A percentile compares a stretch with the other conserved stretches of the same genome.
These are phyloP conservation scores for Drosophila austrosaltans DNA, from an alignment of 2,888 invertebrate genomes.

Conservation along the genomic window DNA sequence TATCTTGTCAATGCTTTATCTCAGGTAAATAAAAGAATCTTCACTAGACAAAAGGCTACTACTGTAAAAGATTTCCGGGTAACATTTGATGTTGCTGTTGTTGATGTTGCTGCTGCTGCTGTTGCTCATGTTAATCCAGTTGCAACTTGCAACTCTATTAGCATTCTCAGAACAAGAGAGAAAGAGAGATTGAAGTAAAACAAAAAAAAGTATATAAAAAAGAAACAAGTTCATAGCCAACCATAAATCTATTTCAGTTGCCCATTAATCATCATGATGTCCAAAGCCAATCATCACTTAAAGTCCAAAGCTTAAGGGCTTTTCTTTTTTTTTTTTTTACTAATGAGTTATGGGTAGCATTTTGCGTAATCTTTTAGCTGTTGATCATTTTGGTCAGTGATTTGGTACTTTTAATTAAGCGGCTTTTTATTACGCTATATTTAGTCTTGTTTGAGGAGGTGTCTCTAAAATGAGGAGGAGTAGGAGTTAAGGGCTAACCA, in stretches of 20 bases:
- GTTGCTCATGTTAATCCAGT: slow-evolving; percentile 26
- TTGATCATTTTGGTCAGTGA: slow-evolving; percentile 60
- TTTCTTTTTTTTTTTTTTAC: slow-evolving; percentile 38
- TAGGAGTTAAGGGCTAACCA: not conserved
- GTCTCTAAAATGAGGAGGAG: slow-evolving; percentile 9
- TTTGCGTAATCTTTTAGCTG: slow-evolving; percentile 24
- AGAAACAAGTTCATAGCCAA: slow-evolving; percentile 44
- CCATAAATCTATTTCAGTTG: slow-evolving; percentile 66
- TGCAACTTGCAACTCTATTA: slow-evolving; percentile 71
- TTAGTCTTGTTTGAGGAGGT: slow-evolving; percentile 27
- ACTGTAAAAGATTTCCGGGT: slow-evolving; percentile 58
- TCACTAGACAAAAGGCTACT: slow-evolving; percentile 58
- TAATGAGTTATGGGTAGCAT: slow-evolving; percentile 67
- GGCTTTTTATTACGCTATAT: slow-evolving; percentile 40
- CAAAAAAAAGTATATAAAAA: not conserved
- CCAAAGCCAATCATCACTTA: slow-evolving; percentile 75
- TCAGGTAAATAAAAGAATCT: slow-evolving; percentile 50
- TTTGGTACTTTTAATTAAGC: slow-evolving; percentile 71
- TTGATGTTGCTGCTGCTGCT: slow-evolving; percentile 26
- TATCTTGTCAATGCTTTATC: slow-evolving; percentile 60
- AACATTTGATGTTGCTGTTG: slow-evolving; percentile 20
- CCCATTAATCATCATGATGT: slow-evolving; percentile 76
- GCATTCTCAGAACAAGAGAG: slow-evolving; percentile 65
- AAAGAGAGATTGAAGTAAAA: not conserved
- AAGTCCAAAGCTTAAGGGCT: slow-evolving; percentile 50